Percentiles rank a stretch among this genome's conserved stretches.
These are phyloP conservation scores for Mesocentrotus franciscanus DNA, from an alignment of 53 echinoderm and acorn worm genomes.

Conservation along the genomic window DNA sequence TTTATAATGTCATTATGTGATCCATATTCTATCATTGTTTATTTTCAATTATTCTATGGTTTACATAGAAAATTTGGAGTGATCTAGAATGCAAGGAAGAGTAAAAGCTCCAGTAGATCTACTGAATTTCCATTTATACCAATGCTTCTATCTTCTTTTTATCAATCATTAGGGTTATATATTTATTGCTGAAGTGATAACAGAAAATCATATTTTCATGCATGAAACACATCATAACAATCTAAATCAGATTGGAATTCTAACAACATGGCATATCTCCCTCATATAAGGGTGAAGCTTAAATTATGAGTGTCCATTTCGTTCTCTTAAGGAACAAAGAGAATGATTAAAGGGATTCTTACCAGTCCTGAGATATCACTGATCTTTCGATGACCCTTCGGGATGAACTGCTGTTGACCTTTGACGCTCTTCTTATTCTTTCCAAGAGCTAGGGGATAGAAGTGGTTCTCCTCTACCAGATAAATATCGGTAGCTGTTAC, in stretches of 20 bases:
- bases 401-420: slow-evolving; percentile 78
- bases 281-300: neutral
- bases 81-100: neutral
- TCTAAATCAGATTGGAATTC: too few species aligned
- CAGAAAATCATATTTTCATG: neutral
- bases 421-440: slow-evolving; percentile 68
- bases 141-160: neutral
- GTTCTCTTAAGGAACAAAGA: neutral
- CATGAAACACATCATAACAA: too few species aligned
- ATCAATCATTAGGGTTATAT: neutral
- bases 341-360: slow-evolving; percentile 27
- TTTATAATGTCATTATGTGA: neutral
- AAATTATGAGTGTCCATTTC: neutral
- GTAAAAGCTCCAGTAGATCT: neutral
- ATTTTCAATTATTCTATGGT: neutral
- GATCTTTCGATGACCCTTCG: slow-evolving; percentile 77
- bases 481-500: slow-evolving; percentile 81
- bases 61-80: neutral
- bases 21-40: neutral
- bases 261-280: neutral
- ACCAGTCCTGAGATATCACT: slow-evolving; percentile 88
- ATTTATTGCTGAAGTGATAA: neutral
- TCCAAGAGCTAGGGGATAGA: slow-evolving; percentile 78
- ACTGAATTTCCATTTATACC: neutral
- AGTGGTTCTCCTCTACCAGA: slow-evolving; percentile 87